These are phyloP conservation scores for Megamerina dolium DNA, from an alignment of 2,888 invertebrate species.

Conservation along the genomic window DNA sequence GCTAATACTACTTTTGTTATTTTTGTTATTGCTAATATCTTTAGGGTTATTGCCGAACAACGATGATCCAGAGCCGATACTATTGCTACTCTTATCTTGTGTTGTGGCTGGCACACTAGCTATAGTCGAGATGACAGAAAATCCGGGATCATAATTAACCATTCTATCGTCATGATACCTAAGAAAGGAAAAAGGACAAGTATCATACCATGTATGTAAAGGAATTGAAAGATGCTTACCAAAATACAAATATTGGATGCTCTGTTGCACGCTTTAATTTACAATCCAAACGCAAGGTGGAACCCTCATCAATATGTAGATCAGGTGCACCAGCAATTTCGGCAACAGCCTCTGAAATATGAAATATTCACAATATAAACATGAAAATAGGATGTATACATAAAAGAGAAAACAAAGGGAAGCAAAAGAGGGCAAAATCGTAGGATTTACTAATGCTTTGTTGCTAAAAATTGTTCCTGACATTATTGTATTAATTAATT, in stretches of 20 bases:
- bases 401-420: no score
- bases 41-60: not conserved
- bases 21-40: constrained; percentile 9
- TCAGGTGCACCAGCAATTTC: constrained; percentile 49
- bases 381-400: not conserved
- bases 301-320: constrained; percentile 49
- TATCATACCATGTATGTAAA: not conserved
- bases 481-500: no score
- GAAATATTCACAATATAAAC: not conserved
- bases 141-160: constrained; percentile 77
- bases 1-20: constrained; percentile 22
- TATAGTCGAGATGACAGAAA: constrained; percentile 38
- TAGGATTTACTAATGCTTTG: no score
- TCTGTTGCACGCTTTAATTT: constrained; percentile 49
- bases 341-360: constrained; percentile 47
- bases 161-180: constrained; percentile 79
- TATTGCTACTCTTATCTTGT: not conserved
- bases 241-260: constrained; percentile 49
- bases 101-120: no score
- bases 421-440: not conserved
- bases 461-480: no score
- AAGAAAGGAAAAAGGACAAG: not conserved
- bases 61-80: not conserved
- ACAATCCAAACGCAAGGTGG: constrained; percentile 46
- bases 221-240: constrained; percentile 32